Conservation (phyloP, 2,888 invertebrate species). For the Metellina segmentata region DNA sequence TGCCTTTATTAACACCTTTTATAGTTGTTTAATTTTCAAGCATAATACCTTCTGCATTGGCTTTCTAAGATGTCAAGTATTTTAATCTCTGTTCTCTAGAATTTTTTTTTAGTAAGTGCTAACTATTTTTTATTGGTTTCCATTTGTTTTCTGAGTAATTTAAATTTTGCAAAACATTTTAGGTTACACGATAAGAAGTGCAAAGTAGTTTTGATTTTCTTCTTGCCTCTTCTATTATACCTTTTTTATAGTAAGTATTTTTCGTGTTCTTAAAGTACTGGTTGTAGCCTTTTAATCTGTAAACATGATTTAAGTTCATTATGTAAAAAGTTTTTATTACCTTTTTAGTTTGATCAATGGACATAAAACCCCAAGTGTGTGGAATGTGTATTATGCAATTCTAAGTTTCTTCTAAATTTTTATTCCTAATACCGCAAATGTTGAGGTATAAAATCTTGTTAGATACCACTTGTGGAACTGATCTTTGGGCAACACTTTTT, state of each 20-base stretch:
- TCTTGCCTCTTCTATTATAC: slow-evolving; percentile 49
- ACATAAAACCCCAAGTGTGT: no score
- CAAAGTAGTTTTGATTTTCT: slow-evolving; percentile 3
- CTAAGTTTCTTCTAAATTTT: no score
- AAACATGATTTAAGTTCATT: no score
- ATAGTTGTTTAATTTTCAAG: background rate
- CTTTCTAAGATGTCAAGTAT: background rate
- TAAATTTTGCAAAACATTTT: slow-evolving; percentile 7
- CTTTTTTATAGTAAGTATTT: slow-evolving; percentile 58
- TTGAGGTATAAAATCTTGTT: no score
- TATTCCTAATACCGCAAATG: no score
- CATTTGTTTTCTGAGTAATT: background rate
- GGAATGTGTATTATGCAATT: no score
- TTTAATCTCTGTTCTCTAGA: background rate
- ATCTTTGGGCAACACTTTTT: no score
- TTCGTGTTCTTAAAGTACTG: background rate
- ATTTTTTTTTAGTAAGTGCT: background rate
- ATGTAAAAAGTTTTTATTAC: no score
- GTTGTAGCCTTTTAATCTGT: no score
- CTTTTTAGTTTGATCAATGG: no score
- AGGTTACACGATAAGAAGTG: slow-evolving; percentile 35
- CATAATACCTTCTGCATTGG: background rate
- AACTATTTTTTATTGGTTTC: background rate
- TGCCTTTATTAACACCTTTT: background rate
- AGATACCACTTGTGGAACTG: no score